Conservation (phyloP, 2,797 vertebrate genomes). For the Pelobates cultripes region DNA sequence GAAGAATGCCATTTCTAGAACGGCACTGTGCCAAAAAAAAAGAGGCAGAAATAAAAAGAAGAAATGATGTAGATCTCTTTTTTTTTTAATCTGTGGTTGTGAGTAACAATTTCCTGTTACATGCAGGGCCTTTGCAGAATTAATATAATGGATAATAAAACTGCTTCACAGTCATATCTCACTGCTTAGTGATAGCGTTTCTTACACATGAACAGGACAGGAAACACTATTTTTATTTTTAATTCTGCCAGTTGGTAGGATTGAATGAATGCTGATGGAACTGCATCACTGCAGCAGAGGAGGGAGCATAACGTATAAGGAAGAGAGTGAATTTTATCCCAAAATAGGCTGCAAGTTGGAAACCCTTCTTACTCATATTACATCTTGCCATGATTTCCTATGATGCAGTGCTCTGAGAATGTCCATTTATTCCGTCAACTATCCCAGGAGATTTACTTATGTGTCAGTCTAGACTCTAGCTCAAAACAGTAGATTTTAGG, state of each 20-base stretch:
- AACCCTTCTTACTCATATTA: not conserved
- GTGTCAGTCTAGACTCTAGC: not conserved
- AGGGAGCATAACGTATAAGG: not conserved
- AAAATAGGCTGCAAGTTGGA: constrained; percentile 14
- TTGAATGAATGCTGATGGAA: no score
- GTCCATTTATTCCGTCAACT: not conserved
- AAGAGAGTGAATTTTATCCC: constrained; percentile 8
- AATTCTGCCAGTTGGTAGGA: not conserved
- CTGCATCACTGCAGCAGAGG: not conserved
- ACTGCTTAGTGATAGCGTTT: not conserved
- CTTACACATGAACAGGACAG: not conserved
- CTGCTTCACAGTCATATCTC: not conserved
- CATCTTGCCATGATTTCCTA: constrained; percentile 4
- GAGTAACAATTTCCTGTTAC: constrained; percentile 8
- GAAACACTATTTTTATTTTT: not conserved
- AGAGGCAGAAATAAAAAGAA: not conserved
- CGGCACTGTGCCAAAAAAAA: not conserved
- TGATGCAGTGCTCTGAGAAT: not conserved
- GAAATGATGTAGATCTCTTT: not conserved
- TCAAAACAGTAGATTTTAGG: no score
- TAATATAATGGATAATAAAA: not conserved
- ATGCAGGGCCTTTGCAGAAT: not conserved
- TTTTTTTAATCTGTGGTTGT: constrained; percentile 20
- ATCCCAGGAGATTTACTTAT: not conserved
- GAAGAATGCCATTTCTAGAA: no score